Percentiles rank a stretch among this genome's conserved stretches.
Conservation (phyloP, 2,113 vertebrate genomes). For the Austrofundulus limnaeus region DNA sequence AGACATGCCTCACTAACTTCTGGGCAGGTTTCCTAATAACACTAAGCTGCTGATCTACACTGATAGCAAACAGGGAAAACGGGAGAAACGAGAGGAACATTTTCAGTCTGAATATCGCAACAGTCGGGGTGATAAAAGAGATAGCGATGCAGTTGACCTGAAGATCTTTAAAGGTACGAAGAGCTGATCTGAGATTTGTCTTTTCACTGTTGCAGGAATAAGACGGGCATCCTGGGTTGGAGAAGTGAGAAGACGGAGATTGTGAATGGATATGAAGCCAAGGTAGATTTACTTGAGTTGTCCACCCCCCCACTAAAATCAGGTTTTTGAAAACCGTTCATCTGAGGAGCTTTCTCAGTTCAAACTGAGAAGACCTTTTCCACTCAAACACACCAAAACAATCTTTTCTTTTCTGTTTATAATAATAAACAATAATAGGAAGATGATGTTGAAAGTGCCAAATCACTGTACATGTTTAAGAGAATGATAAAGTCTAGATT, state of each 20-base stretch:
- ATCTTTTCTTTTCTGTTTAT: too few relatives aligned
- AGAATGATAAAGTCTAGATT: too few relatives aligned
- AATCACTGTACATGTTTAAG: too few relatives aligned
- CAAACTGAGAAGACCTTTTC: too few relatives aligned
- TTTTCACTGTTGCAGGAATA: conserved; percentile 84
- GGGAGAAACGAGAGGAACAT: not conserved
- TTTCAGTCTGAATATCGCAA: conserved; percentile 7
- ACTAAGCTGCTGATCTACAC: conserved; percentile 16
- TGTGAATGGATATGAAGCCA: conserved; percentile 96
- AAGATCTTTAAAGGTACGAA: not conserved
- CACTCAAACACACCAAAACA: too few relatives aligned
- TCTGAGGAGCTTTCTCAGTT: too few relatives aligned
- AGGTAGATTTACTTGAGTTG: too few relatives aligned
- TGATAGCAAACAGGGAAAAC: conserved; percentile 23
- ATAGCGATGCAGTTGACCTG: not conserved
- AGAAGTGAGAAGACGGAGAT: conserved; percentile 94
- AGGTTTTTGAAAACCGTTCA: too few relatives aligned
- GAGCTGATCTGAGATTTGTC: conserved; percentile 8
- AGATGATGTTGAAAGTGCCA: too few relatives aligned
- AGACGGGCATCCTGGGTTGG: conserved; percentile 96
- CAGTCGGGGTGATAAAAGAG: too few relatives aligned
- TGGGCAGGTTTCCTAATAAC: conserved; percentile 40
- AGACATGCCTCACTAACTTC: conserved; percentile 27
- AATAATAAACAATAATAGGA: too few relatives aligned
- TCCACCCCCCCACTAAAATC: too few relatives aligned